These are phyloP conservation scores for Habroteleia sp. DNA, from an alignment of 2,888 invertebrate species.

Conservation along the genomic window DNA sequence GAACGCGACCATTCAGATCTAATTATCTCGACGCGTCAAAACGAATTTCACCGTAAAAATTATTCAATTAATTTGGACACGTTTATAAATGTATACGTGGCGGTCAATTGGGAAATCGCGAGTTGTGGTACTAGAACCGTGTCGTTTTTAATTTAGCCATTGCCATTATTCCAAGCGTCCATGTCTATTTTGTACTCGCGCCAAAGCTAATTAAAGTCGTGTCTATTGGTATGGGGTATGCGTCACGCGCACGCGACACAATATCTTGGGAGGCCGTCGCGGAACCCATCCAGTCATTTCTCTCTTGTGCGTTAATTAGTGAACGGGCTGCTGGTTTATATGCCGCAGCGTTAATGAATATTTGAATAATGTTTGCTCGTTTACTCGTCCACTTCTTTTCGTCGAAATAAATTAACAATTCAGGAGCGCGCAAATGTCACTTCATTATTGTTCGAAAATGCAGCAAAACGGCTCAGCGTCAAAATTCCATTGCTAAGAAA, in stretches of 20 bases:
- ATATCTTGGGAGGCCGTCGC: constrained; percentile 71
- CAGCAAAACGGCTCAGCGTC: constrained; percentile 1
- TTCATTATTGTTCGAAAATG: constrained; percentile 18
- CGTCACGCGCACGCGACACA: constrained; percentile 68
- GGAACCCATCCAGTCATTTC: constrained; percentile 66
- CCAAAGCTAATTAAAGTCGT: constrained; percentile 72
- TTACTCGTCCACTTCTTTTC: constrained; percentile 62
- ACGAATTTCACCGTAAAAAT: constrained; percentile 4
- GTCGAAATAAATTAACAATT: constrained; percentile 60
- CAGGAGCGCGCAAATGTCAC: constrained; percentile 33
- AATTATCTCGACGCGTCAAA: constrained; percentile 12
- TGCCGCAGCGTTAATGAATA: constrained; percentile 77
- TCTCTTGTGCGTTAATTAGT: constrained; percentile 76
- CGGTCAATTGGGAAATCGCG: constrained; percentile 56
- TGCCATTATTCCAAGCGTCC: constrained; percentile 62
- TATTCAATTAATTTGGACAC: constrained; percentile 50
- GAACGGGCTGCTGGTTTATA: constrained; percentile 74
- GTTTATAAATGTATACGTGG: constrained; percentile 42
- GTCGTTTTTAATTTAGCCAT: constrained; percentile 53
- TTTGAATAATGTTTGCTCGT: constrained; percentile 76
- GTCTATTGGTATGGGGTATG: constrained; percentile 41
- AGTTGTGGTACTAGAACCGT: too few relatives aligned
- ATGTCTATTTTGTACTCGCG: constrained; percentile 72
- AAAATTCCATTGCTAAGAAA: constrained; percentile 21
- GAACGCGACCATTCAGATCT: constrained; percentile 3